phyloP scores from a whole-genome alignment of 2,888 invertebrate genomes.

The Epinotia bilunana region DNA sequence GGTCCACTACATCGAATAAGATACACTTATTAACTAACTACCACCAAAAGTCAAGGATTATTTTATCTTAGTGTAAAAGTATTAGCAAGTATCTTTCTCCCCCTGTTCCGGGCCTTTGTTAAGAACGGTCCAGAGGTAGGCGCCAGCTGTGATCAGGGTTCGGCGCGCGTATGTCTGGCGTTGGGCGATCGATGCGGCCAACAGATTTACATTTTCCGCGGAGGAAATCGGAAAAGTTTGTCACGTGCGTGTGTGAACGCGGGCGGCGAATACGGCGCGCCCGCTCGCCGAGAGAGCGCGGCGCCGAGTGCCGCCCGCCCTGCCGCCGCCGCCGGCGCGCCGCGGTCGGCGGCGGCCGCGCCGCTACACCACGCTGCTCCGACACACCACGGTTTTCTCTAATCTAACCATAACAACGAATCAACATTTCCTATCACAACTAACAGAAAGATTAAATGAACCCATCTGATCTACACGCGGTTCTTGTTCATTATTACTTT shows the following conservation, averaged over 20 bases:
- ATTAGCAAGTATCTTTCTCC: slow-evolving; percentile 60
- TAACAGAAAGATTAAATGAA: background rate
- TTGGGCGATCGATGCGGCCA: slow-evolving; percentile 80
- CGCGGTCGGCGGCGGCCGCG: slow-evolving; percentile 47
- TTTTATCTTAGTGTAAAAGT: slow-evolving; percentile 59
- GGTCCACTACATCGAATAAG: slow-evolving; percentile 75
- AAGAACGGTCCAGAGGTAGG: slow-evolving; percentile 73
- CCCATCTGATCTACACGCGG: background rate
- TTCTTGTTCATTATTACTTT: background rate
- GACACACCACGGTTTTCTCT: slow-evolving; percentile 46
- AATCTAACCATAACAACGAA: slow-evolving; percentile 47
- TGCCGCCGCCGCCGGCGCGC: slow-evolving; percentile 58
- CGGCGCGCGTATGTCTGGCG: slow-evolving; percentile 73
- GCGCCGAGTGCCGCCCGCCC: slow-evolving; percentile 82
- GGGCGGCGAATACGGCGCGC: slow-evolving; percentile 78
- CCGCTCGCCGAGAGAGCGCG: slow-evolving; percentile 82
- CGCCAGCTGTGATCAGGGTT: slow-evolving; percentile 80
- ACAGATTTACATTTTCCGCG: slow-evolving; percentile 83
- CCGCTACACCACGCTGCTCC: slow-evolving; percentile 50
- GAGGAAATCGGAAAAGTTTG: slow-evolving; percentile 83
- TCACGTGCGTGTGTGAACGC: slow-evolving; percentile 71
- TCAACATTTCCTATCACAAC: background rate
- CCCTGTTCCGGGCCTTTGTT: slow-evolving; percentile 70
- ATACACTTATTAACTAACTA: slow-evolving; percentile 73
- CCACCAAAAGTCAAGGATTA: slow-evolving; percentile 59